Evolutionary conservation across 2,797 vertebrate genomes (phyloP).

Genomic region (Ceryle rudis): DNA sequence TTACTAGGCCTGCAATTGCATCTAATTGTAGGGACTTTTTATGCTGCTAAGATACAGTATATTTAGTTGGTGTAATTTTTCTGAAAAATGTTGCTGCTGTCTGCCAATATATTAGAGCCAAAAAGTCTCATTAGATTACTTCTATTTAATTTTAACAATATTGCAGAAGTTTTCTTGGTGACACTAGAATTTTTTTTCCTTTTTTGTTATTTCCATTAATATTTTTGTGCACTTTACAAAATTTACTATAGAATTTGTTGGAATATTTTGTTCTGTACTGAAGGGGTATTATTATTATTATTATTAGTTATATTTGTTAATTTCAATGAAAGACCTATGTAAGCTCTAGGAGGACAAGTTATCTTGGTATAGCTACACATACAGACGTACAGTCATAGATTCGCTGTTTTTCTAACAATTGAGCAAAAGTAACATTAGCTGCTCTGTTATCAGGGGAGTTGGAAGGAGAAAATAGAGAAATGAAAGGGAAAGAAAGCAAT

Average conservation of each 20-base stretch:
- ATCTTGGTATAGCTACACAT: background rate
- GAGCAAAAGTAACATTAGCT: background rate
- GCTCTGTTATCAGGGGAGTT: background rate
- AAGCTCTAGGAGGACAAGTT: conserved; percentile 48
- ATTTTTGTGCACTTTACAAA: conserved; percentile 82
- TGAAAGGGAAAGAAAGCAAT: background rate
- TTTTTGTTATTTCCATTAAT: conserved; percentile 60
- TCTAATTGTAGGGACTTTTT: conserved; percentile 68
- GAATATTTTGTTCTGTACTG: conserved; percentile 15
- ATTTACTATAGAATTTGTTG: background rate
- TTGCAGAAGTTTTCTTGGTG: conserved; percentile 45
- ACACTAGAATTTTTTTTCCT: background rate
- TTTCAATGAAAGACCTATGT: conserved; percentile 33
- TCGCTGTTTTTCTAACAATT: background rate
- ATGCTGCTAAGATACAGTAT: conserved; percentile 80
- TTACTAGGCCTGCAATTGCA: conserved; percentile 73
- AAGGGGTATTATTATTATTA: conserved; percentile 49
- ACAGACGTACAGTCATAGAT: background rate
- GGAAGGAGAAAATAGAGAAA: background rate
- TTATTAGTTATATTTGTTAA: conserved; percentile 31
- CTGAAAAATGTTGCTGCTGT: conserved; percentile 77
- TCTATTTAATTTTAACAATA: conserved; percentile 63
- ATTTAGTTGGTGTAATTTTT: conserved; percentile 65
- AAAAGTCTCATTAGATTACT: conserved; percentile 67
- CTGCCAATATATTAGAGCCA: conserved; percentile 73